These are phyloP conservation scores for Picathartes gymnocephalus DNA, from an alignment of 2,113 vertebrate species.

Conservation along the genomic window DNA sequence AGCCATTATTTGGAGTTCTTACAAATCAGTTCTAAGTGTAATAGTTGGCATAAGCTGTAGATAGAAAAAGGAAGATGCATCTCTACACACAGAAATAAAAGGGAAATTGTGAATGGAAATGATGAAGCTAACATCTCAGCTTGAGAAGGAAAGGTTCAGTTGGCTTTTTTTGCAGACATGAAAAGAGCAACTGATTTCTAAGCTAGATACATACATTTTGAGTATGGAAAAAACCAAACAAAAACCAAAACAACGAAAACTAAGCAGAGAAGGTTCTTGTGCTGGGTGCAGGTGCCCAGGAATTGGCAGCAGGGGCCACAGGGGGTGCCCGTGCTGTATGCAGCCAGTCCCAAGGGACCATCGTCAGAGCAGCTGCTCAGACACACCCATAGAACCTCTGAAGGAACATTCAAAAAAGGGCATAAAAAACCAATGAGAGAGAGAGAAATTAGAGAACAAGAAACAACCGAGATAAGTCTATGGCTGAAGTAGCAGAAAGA, in stretches of 20 bases:
- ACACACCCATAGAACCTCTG: accelerated
- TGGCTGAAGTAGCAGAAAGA: background rate
- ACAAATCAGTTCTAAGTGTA: background rate
- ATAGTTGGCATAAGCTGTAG: background rate
- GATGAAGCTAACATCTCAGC: background rate
- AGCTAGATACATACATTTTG: background rate
- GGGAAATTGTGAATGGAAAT: background rate
- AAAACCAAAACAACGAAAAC: background rate
- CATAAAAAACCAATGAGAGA: background rate
- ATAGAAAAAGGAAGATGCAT: background rate
- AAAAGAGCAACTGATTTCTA: background rate
- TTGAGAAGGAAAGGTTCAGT: background rate
- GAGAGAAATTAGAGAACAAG: background rate
- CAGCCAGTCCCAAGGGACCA: background rate
- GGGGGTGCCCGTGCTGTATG: accelerated
- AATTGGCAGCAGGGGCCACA: too few relatives aligned
- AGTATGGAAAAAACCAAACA: background rate
- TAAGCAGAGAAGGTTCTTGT: background rate
- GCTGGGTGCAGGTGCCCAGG: accelerated
- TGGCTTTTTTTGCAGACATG: background rate
- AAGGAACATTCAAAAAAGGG: background rate
- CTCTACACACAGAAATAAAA: background rate
- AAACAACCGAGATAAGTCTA: background rate
- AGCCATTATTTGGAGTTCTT: background rate
- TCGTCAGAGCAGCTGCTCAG: accelerated